Evolutionary conservation across 2,113 vertebrate species (phyloP), one percentile per base, ranked within the genome.

Genomic region (Cricetomys ansorgei): DNA sequence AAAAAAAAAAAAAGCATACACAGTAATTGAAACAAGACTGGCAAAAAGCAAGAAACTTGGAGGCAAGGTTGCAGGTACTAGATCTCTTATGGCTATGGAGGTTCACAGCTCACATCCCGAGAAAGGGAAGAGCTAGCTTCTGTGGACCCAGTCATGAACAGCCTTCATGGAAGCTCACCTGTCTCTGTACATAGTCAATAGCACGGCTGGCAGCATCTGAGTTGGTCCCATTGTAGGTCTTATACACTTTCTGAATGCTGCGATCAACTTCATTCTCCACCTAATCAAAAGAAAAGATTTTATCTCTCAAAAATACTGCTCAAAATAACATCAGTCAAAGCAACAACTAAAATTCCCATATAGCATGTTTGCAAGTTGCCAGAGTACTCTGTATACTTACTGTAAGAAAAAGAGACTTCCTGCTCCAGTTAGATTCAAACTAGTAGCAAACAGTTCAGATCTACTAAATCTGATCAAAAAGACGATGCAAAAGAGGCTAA

Each of bases 131-230:
- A 91, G 77, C 43, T 37, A 77, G 48, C 81, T 92, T 84, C 86
- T 5, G 37, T 31, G 79, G 70, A 31, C 73, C 65, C 17, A 17
- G 2, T 50, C 57, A 31, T n/a, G 40, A 77, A 55, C 9, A 12
- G 37, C 65, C 83, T 25, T 29, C 55, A 64, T 37, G 29, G 48
- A 90, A 69, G 50, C 79, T 34, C 25, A 57, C 99, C 99, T 99
- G 99, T 96, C 99, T 99, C 98, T 99, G 99, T 95, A 99, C 99
- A 79, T 99, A 99, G 98, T 99, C 99, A 94, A 99, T 99, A 29
- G 99, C 99, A 9, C 99, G 99, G 96, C 99, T 99, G 31, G 99
- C 99, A 67, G 99, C 99, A 45, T 99, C 99, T 1, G 99, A 98
- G 96, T 99, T 99, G 72, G 99, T 99, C 76, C 99, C 99, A 1